Evolutionary conservation across 2,888 invertebrate species (phyloP), one percentile per base, ranked within the genome.

Genomic region (Spisula solida): DNA sequence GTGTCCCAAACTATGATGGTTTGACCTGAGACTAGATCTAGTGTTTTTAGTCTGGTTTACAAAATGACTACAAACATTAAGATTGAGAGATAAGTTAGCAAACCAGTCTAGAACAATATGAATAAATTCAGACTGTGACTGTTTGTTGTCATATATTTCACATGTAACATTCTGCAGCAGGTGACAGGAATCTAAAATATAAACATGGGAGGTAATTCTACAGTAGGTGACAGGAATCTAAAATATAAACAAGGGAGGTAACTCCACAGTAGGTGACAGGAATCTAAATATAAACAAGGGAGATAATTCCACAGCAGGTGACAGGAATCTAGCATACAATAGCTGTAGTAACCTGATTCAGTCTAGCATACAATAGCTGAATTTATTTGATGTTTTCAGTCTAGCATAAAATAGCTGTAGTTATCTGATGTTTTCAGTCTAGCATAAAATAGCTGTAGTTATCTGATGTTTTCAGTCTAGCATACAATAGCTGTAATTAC

Each of bases 81-180:
- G 78, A 18, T 66, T 78, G 66, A 51, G 55, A 66, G 81, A 75
- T n/a, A 90, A 60, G 29, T 48, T 87, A 20, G 82, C 48, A 78
- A 90, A 85, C 90, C 92, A 93, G 56, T 90, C 81, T 31, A 55
- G 48, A 25, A 91, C 41, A 66, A 91, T 31, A 14, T 51, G 51
- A 82, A 87, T 29, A 81, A 94, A 93, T 51, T 92, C 86, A 56
- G 88, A 41, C 34, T 82, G 60, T 31, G 90, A 92, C 47, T 91
- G 88, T 47, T 66, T 8, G 47, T 85, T 56, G 41, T 88, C 87
- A n/a, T 92, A 80, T 31, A 94, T 80, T 81, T 93, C 91, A 90
- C 91, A 93, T 0, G 93, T 93, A 2, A 91, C 86, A 88, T 92
- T 93, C 25, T 86, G 70, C 29, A 94, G 80, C 56, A 29, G 29